Evolutionary conservation across 2,797 vertebrate genomes (phyloP).

Genomic region (Phrynocephalus forsythii): DNA sequence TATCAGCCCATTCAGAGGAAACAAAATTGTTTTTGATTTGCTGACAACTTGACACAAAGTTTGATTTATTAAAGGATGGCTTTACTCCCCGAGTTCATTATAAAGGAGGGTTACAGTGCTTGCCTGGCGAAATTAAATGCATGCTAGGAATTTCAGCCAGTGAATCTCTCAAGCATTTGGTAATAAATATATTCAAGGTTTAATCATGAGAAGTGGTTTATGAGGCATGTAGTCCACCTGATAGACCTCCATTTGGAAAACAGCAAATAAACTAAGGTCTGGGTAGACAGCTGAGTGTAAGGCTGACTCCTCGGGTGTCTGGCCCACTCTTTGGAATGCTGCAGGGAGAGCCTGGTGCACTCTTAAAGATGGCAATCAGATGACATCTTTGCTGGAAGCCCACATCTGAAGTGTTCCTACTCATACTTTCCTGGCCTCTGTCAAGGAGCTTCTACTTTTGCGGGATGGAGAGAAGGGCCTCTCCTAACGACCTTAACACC

Average conservation of each 20-base stretch:
- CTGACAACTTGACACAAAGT: not conserved
- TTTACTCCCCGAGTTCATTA: not conserved
- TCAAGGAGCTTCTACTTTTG: no score
- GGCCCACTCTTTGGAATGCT: no score
- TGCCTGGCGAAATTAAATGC: slow-evolving; percentile 18
- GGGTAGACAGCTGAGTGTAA: no score
- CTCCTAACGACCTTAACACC: no score
- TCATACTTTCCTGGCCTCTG: no score
- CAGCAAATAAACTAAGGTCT: not conserved
- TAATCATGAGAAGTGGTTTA: slow-evolving; percentile 13
- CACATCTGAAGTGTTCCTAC: no score
- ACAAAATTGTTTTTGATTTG: not conserved
- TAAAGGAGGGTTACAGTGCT: slow-evolving; percentile 1
- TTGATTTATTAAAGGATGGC: slow-evolving; percentile 6
- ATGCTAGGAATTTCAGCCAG: not conserved
- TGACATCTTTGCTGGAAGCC: no score
- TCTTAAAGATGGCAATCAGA: no score
- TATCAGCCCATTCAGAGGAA: not conserved
- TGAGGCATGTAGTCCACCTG: slow-evolving; percentile 12
- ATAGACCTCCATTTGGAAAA: slow-evolving; percentile 7
- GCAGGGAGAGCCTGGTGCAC: no score
- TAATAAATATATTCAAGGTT: slow-evolving; percentile 4
- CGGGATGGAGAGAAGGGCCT: no score
- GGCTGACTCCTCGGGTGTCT: no score
- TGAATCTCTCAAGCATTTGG: not conserved